phyloP scores from a whole-genome alignment of 2,113 vertebrate genomes.

The Xenotilapia flavipinnis region DNA sequence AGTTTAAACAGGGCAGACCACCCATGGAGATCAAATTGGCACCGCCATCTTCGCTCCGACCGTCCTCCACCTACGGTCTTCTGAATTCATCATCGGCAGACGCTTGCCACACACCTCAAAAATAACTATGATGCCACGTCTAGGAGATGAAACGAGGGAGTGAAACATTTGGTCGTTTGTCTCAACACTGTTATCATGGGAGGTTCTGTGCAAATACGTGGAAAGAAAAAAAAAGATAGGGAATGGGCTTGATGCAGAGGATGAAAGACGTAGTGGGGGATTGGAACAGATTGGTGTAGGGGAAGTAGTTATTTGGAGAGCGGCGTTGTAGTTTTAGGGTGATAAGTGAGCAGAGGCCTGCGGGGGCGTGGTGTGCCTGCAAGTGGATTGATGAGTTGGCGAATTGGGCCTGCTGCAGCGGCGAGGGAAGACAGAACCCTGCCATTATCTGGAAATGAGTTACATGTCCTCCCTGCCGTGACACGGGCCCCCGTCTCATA shows the following conservation, averaged over 20 bases:
- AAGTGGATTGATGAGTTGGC: conserved; percentile 51
- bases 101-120: background rate
- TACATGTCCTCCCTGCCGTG: conserved; percentile 28
- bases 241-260: conserved; percentile 1
- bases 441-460: conserved; percentile 64
- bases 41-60: background rate
- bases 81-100: background rate
- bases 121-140: background rate
- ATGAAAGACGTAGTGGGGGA: conserved; percentile 39
- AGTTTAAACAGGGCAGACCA: conserved; percentile 43
- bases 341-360: conserved; percentile 50
- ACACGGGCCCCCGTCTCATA: background rate
- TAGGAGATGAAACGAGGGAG: background rate
- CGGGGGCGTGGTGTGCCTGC: conserved; percentile 32
- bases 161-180: background rate
- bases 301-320: conserved; percentile 52
- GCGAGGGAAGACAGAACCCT: conserved; percentile 36
- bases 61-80: background rate
- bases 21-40: conserved; percentile 42
- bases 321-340: conserved; percentile 23
- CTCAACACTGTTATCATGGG: background rate
- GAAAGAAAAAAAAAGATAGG: background rate
- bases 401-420: background rate
- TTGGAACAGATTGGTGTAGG: conserved; percentile 42
- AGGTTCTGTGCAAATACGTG: background rate